Conservation (phyloP, 2,113 vertebrate species). For the Channa maculata region DNA sequence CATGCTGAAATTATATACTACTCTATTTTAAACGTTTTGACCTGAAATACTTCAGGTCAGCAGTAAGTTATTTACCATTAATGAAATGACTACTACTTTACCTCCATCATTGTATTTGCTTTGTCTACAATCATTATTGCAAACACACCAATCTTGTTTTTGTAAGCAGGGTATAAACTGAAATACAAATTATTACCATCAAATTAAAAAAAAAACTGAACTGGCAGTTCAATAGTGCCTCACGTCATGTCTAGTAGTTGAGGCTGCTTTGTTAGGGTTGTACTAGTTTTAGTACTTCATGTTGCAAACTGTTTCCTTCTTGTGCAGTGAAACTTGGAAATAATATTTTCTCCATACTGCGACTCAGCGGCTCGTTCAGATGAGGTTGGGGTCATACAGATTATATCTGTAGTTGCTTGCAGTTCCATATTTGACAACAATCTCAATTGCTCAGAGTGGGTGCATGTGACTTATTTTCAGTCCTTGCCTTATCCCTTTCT, state of each 20-base stretch:
- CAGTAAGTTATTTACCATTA: too few species aligned
- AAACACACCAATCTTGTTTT: neutral
- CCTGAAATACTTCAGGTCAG: neutral
- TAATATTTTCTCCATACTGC: neutral
- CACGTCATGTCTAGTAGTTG: too few species aligned
- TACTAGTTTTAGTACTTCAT: neutral
- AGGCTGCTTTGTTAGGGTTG: neutral
- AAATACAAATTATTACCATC: neutral
- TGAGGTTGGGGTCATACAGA: too few species aligned
- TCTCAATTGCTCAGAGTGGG: neutral
- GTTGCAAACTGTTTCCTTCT: constrained; percentile 15
- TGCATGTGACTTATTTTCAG: neutral
- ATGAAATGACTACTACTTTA: too few species aligned
- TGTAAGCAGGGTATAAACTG: constrained; percentile 5
- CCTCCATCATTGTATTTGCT: neutral
- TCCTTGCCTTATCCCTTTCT: neutral
- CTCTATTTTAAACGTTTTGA: neutral
- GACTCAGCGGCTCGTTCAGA: neutral
- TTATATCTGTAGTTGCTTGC: too few species aligned
- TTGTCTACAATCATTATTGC: neutral
- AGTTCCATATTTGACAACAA: too few species aligned
- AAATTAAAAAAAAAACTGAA: too few species aligned
- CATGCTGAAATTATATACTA: constrained; percentile 31
- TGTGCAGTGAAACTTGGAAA: constrained; percentile 8
- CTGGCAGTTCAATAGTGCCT: too few species aligned